Evolutionary conservation across 2,797 vertebrate species (phyloP).

Genomic region (Megaceryle alcyon): DNA sequence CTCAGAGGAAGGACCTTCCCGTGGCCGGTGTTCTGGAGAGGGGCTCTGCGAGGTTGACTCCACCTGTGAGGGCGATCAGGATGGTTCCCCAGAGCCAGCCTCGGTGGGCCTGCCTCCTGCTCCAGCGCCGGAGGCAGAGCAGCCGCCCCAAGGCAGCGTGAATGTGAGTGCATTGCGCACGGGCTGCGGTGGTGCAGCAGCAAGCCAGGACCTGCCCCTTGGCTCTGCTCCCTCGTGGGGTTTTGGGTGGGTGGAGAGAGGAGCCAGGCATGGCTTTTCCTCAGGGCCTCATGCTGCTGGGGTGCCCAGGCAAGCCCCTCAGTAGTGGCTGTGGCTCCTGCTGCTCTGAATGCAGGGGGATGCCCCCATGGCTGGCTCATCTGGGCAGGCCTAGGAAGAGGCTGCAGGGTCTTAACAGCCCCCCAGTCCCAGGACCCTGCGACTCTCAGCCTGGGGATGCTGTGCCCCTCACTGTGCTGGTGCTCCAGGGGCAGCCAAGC

Average conservation of each 20-base stretch:
- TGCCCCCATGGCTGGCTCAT: neutral
- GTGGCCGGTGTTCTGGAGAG: constrained; percentile 41
- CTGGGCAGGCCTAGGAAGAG: neutral
- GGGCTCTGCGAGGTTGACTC: constrained; percentile 41
- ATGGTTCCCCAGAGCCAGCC: constrained; percentile 71
- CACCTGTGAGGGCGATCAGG: neutral
- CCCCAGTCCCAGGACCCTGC: neutral
- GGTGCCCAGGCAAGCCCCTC: neutral
- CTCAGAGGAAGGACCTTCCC: constrained; percentile 57
- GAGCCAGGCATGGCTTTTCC: neutral
- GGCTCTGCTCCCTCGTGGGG: neutral
- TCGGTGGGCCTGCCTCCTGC: constrained; percentile 61
- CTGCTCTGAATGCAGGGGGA: neutral
- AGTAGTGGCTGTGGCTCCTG: neutral
- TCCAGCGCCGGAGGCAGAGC: neutral
- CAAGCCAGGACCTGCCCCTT: rapidly evolving
- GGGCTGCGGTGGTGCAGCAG: neutral
- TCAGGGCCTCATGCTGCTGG: rapidly evolving
- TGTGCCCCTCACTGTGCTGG: neutral
- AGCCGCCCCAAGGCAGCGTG: rapidly evolving
- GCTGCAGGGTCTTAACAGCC: neutral
- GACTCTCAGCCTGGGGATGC: rapidly evolving
- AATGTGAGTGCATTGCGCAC: neutral
- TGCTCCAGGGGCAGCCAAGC: neutral
- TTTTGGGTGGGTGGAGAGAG: neutral